Evolutionary conservation across 2,113 vertebrate genomes (phyloP).

Genomic region (Xenopus borealis): DNA sequence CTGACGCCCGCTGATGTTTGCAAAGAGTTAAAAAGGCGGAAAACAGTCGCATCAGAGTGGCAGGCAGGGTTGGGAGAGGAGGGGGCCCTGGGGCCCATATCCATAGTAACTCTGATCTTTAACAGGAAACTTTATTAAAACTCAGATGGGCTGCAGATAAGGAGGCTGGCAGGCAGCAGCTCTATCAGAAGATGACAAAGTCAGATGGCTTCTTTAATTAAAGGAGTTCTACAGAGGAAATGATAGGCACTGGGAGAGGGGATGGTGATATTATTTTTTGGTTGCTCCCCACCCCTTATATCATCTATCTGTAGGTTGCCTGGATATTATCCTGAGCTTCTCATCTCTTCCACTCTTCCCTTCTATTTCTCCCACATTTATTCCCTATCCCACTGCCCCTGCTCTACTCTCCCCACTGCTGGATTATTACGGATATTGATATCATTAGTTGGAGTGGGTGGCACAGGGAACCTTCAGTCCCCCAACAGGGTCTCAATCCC

Average conservation of each 20-base stretch:
- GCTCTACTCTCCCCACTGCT: constrained; percentile 52
- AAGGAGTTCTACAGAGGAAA: constrained; percentile 77
- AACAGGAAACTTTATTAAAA: constrained; percentile 86
- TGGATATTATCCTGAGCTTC: constrained; percentile 68
- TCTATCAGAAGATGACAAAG: constrained; percentile 72
- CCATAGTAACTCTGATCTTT: constrained; percentile 86
- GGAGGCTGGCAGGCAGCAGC: constrained; percentile 57
- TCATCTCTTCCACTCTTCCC: constrained; percentile 36
- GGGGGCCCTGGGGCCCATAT: constrained; percentile 81
- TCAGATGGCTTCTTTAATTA: constrained; percentile 88
- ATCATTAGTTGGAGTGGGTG: constrained; percentile 48
- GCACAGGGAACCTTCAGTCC: constrained; percentile 10
- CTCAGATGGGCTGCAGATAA: constrained; percentile 85
- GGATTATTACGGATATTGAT: constrained; percentile 71
- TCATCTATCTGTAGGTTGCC: constrained; percentile 69
- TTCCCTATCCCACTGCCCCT: constrained; percentile 81
- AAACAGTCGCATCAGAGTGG: constrained; percentile 64
- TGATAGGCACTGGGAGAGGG: constrained; percentile 65
- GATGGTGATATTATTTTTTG: background rate
- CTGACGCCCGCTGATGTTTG: constrained; percentile 70
- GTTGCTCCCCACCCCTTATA: constrained; percentile 51
- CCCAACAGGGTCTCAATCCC: constrained; percentile 52
- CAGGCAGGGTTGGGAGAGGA: constrained; percentile 70
- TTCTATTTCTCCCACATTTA: constrained; percentile 65
- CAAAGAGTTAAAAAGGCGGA: constrained; percentile 84